phyloP scores from a whole-genome alignment of 2,888 invertebrate species.

The Agonopterix heracliana region DNA sequence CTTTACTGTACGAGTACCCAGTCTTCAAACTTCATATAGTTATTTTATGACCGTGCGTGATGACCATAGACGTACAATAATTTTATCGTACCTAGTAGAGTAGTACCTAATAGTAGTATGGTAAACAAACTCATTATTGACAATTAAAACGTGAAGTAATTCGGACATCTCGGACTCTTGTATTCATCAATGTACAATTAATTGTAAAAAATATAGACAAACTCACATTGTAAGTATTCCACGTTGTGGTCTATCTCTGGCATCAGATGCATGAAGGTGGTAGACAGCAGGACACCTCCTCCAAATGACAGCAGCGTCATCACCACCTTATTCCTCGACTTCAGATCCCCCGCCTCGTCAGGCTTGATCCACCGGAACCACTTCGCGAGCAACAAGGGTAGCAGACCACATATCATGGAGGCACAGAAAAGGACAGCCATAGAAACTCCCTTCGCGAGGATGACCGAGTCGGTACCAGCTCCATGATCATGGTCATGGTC shows the following conservation, averaged over 20 bases:
- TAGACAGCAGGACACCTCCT: conserved; percentile 88
- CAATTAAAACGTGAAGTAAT: no score
- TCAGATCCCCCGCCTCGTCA: conserved; percentile 62
- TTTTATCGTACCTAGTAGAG: no score
- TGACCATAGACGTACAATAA: no score
- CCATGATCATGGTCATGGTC: conserved; percentile 24
- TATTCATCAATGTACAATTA: no score
- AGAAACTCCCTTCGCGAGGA: conserved; percentile 85
- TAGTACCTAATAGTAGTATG: no score
- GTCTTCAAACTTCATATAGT: no score
- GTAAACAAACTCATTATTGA: no score
- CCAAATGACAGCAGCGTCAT: conserved; percentile 85
- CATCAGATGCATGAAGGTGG: conserved; percentile 87
- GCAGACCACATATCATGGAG: conserved; percentile 84
- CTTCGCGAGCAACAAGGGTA: conserved; percentile 82
- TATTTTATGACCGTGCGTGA: no score
- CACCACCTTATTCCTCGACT: conserved; percentile 69
- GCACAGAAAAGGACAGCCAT: conserved; percentile 86
- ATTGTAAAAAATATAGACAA: not conserved
- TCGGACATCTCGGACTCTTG: no score
- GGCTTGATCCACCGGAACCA: conserved; percentile 78
- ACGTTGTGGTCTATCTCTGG: conserved; percentile 86
- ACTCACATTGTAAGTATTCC: conserved; percentile 74
- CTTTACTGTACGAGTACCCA: no score
- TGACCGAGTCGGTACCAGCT: conserved; percentile 59